These are phyloP conservation scores for Sardina pilchardus DNA, from an alignment of 2,113 vertebrate genomes.

Conservation along the genomic window DNA sequence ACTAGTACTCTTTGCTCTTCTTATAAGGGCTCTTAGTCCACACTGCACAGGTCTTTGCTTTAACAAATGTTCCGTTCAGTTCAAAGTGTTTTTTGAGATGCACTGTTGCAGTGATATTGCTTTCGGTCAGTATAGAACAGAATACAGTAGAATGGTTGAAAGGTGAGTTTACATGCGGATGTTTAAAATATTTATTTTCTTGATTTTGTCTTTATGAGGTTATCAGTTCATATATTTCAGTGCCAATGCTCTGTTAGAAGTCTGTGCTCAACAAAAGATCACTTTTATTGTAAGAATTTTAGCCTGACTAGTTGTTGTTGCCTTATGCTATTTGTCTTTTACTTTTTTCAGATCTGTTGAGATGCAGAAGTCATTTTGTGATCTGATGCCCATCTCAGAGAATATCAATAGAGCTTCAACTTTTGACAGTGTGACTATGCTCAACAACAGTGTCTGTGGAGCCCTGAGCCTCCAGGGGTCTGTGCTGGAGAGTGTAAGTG, in stretches of 20 bases:
- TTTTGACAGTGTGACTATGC: background rate
- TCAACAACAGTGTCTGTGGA: background rate
- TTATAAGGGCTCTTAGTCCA: background rate
- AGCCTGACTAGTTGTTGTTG: background rate
- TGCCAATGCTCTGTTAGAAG: background rate
- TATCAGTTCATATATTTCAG: background rate
- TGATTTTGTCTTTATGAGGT: background rate
- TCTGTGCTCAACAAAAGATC: background rate
- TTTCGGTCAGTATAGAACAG: background rate
- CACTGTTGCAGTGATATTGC: background rate
- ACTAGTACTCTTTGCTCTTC: slow-evolving; percentile 8
- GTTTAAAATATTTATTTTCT: background rate
- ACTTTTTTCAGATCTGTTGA: background rate
- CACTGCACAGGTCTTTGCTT: background rate
- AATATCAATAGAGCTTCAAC: background rate
- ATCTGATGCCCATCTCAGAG: background rate
- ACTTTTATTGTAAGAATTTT: background rate
- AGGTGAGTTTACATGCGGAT: slow-evolving; percentile 1
- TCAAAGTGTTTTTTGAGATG: background rate
- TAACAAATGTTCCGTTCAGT: background rate
- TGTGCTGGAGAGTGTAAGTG: background rate
- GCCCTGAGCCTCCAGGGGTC: background rate
- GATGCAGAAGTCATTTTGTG: background rate
- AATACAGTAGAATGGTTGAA: background rate
- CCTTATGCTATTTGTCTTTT: background rate